phyloP scores from a whole-genome alignment of 2,888 invertebrate species.

The Caenorhabditis japonica region DNA sequence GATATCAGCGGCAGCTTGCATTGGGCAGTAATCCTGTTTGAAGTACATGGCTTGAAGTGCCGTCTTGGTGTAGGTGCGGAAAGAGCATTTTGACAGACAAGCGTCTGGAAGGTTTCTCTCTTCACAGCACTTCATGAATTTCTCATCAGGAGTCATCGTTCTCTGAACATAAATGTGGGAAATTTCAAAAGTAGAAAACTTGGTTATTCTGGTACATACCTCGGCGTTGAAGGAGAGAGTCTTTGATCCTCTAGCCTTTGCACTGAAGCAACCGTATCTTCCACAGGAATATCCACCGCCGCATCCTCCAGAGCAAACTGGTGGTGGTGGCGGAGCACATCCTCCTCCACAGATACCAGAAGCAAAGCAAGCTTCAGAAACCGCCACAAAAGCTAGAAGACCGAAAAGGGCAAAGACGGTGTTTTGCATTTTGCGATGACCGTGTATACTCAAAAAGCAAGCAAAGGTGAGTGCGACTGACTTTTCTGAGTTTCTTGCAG shows the following conservation, averaged over 20 bases:
- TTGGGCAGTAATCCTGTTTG: conserved; percentile 74
- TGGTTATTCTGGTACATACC: conserved; percentile 9
- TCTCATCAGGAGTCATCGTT: conserved; percentile 70
- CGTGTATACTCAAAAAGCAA: neutral
- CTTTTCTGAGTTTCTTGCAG: conserved; percentile 24
- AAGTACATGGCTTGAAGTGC: conserved; percentile 76
- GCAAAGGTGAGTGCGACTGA: conserved; percentile 22
- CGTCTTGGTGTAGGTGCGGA: conserved; percentile 71
- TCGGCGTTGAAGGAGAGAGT: conserved; percentile 41
- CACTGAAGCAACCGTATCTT: conserved; percentile 72
- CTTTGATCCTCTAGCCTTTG: conserved; percentile 63
- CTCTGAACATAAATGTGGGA: conserved; percentile 17
- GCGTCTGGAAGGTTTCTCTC: conserved; percentile 75
- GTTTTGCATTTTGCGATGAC: conserved; percentile 22
- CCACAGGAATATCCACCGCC: conserved; percentile 69
- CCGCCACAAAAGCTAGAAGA: conserved; percentile 37
- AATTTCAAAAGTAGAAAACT: no score
- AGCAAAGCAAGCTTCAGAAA: conserved; percentile 71
- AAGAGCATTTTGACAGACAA: conserved; percentile 73
- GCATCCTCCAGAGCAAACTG: conserved; percentile 60
- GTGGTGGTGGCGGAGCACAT: conserved; percentile 72
- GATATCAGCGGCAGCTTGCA: conserved; percentile 76
- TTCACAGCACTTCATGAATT: conserved; percentile 74
- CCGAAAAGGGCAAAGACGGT: conserved; percentile 28
- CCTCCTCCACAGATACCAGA: conserved; percentile 75